Percentiles rank a stretch among this genome's conserved stretches.
phyloP scores from a whole-genome alignment of 2,113 vertebrate genomes.

The Ursus arctos region DNA sequence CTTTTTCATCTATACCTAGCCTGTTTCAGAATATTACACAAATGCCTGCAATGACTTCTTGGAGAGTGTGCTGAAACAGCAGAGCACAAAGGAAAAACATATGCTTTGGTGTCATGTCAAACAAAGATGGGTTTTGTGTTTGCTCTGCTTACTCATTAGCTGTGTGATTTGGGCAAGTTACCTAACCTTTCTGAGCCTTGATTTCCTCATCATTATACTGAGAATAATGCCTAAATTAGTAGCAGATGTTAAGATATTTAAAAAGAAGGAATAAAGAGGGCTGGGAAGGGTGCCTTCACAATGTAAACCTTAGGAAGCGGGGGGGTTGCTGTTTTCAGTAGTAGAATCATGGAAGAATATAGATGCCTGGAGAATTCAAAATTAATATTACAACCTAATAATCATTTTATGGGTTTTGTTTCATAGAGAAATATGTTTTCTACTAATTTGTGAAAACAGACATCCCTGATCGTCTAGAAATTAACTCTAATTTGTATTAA shows the following conservation, averaged over 20 bases:
- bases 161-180: not conserved
- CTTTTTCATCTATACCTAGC: not conserved
- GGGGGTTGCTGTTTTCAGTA: not conserved
- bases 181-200: not conserved
- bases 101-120: not conserved
- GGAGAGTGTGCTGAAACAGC: not conserved
- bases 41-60: not conserved
- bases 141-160: not conserved
- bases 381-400: constrained; percentile 7
- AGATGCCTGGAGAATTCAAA: not conserved
- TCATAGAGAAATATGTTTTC: constrained; percentile 5
- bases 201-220: not conserved
- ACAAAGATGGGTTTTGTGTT: not conserved
- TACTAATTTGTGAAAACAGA: constrained; percentile 40
- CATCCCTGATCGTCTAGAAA: not conserved
- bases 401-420: not conserved
- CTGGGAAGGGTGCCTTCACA: not conserved
- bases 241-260: not conserved
- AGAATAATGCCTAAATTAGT: not conserved
- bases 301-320: not conserved
- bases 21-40: constrained; percentile 28
- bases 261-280: not conserved
- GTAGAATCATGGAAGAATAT: not conserved
- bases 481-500: not conserved
- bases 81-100: not conserved